Base-by-base conservation (phyloP, 2,888 invertebrate species). In the Emmelina monodactyla region DNA sequence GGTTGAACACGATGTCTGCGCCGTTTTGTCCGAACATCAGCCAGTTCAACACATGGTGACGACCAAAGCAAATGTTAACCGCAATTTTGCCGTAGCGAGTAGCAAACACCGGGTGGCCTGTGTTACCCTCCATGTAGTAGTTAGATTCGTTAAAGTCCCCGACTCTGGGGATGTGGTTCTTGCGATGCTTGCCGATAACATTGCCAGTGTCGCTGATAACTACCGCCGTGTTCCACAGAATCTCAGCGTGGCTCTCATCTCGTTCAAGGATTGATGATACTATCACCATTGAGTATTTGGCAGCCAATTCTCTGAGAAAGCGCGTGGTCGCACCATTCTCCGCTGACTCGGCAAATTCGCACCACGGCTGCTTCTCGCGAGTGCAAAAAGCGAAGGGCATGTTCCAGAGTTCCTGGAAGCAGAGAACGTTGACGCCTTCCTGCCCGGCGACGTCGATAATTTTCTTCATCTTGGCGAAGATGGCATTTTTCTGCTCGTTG, bases 381-480 rank as follows among this genome's bases (percentile, higher is more conserved):
- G 99, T 99, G 65, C 98, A 98, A 71, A 99, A 98, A 0, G 92
- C 96, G 75, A 98, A 99, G 0, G 99, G 98, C 98, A 98, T 98
- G 37, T 91, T 89, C 98, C 98, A 99, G 7, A 96, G 89, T 70
- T 99, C 99, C 72, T 99, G 98, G 54, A 97, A 87, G 58, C 97
- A 97, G 31, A 98, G 68, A 30, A 99, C 83, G 63, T 99, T 97
- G 32, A 94, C 96, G 1, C 88, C 88, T 44, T 88, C 88, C 33
- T 79, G 70, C 0, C 89, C 91, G 1, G 98, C 98, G 1, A 89
- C 86, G 40, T 88, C 85, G 16, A 94, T 86, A n/a, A 95, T 91
- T 42, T 83, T 82, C 49, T 83, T 82, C 1, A 97, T 88, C 58
- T 94, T 86, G 16, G 86, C 80, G 59, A 89, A 87, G 38, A 97